Conservation (phyloP, 2,888 invertebrate species). For the Ochropacha duplaris region DNA sequence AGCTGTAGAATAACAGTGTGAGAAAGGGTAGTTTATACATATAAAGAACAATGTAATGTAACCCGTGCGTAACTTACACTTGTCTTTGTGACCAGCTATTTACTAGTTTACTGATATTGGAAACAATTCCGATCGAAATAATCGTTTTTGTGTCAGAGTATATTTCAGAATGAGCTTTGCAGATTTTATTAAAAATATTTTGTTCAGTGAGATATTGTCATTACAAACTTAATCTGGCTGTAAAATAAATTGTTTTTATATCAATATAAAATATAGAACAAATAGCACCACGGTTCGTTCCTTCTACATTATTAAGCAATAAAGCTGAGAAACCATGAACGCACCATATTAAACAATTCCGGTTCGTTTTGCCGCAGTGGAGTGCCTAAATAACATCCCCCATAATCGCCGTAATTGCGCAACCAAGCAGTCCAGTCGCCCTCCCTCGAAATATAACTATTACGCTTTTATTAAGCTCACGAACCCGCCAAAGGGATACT, state of each 20-base stretch:
- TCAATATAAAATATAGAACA: too few relatives aligned
- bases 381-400: conserved; percentile 41
- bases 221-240: background rate
- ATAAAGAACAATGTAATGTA: background rate
- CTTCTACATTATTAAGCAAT: conserved; percentile 2
- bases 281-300: background rate
- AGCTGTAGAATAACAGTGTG: background rate
- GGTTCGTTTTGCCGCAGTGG: conserved; percentile 32
- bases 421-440: conserved; percentile 56
- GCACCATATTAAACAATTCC: conserved; percentile 21
- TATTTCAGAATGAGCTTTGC: too few relatives aligned
- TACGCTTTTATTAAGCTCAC: conserved; percentile 78
- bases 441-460: conserved; percentile 73
- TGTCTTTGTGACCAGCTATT: background rate
- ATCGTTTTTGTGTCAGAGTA: background rate
- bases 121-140: background rate
- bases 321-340: conserved; percentile 2
- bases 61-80: background rate
- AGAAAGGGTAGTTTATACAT: background rate
- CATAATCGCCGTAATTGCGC: conserved; percentile 57
- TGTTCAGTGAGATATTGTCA: too few relatives aligned
- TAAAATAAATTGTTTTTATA: too few relatives aligned
- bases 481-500: conserved; percentile 73
- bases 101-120: background rate
- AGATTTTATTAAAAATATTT: too few relatives aligned